Evolutionary conservation across 2,113 vertebrate genomes (phyloP), one percentile per base, ranked within the genome.

Genomic region (Macaca mulatta): DNA sequence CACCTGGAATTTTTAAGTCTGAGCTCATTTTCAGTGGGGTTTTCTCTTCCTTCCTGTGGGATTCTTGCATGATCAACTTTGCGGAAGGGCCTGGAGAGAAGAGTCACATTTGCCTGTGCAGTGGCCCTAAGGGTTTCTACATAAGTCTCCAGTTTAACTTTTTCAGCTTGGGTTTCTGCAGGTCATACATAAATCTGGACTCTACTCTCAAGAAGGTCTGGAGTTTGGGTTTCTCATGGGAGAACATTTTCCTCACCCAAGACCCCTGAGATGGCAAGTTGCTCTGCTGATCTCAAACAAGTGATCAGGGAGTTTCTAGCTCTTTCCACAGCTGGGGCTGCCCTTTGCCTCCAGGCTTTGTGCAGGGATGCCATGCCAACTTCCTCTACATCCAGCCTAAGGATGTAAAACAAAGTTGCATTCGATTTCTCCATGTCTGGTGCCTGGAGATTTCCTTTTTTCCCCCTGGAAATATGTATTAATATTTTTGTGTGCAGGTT

Each of bases 321-420:
- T 79, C 45, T 79, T 93, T 80, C 38, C 20, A 25, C 4, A 7
- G 55, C 6, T 55, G 0, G 0, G 16, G 13, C n/a, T 89, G n/a
- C n/a, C 30, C 1, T 18, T 38, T 12, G 18, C 32, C 18, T 20
- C 6, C n/a, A 83, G 40, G 57, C 43, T 11, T 6, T 30, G 12
- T 57, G 3, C 8, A 38, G 48, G 84, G 16, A 70, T 1, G 0
- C 4, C 5, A 0, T 8, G n/a, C 61, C 2, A 61, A 50, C 4
- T 38, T 17, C 32, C 17, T 20, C 25, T 25, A 84, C 8, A 4
- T 14, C 27, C 30, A 83, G 25, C 14, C 27, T 40, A 55, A 55
- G 52, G 52, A 55, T 55, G 52, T 55, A 55, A 55, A 20, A 20
- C 52, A 55, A 64, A 48, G 0, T 35, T 16, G 48, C 32, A 40